phyloP scores from a whole-genome alignment of 2,797 vertebrate genomes.

The Amazonetta brasiliensis region DNA sequence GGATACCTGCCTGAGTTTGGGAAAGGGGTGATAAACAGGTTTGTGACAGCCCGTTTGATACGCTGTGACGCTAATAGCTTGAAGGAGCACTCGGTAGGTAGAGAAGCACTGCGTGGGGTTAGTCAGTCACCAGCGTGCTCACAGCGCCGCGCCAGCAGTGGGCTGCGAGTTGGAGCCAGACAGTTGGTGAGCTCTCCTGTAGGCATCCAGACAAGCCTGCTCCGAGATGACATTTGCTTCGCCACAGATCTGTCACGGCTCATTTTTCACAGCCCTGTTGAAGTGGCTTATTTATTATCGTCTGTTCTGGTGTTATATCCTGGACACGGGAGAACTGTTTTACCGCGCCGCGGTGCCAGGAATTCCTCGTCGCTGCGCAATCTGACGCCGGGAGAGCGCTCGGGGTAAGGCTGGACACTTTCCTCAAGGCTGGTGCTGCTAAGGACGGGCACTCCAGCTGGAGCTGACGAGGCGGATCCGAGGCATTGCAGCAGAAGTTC shows the following conservation, averaged over 20 bases:
- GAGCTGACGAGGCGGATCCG: not conserved
- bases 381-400: conserved; percentile 35
- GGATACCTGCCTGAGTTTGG: not conserved
- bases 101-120: not conserved
- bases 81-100: fast-evolving
- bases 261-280: conserved; percentile 68
- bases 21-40: conserved; percentile 2
- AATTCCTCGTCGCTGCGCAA: conserved; percentile 53
- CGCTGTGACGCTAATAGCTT: not conserved
- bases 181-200: conserved; percentile 25
- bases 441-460: not conserved
- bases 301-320: conserved; percentile 67
- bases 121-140: conserved; percentile 37
- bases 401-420: not conserved
- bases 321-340: conserved; percentile 62
- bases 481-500: not conserved
- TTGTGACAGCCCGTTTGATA: conserved; percentile 21
- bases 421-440: conserved; percentile 2
- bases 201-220: conserved; percentile 49
- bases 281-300: conserved; percentile 66
- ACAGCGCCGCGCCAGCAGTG: not conserved
- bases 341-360: conserved; percentile 43
- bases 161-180: conserved; percentile 22
- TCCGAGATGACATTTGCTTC: conserved; percentile 66
- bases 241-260: conserved; percentile 46